These are phyloP conservation scores for Strigamia crassipes DNA, from an alignment of 2,888 invertebrate species.

Conservation along the genomic window DNA sequence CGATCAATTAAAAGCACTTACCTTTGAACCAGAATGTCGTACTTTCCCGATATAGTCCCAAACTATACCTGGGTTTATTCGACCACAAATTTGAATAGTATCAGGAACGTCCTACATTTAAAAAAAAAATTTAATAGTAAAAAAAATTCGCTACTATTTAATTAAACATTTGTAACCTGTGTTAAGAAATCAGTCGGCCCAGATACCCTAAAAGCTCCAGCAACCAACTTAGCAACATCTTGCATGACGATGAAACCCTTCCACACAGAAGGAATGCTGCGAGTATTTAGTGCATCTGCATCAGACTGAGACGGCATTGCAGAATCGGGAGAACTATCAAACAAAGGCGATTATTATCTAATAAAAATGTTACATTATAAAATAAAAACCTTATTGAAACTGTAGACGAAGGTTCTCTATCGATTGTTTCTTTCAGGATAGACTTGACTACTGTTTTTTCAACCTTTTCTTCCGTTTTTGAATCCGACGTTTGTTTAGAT, in stretches of 20 bases:
- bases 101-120: slow-evolving; percentile 70
- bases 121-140: background rate
- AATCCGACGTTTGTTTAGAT: background rate
- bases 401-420: slow-evolving; percentile 80
- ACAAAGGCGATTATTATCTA: background rate
- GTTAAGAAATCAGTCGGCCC: slow-evolving; percentile 49
- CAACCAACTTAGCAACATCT: slow-evolving; percentile 85
- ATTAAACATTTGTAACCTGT: slow-evolving; percentile 36
- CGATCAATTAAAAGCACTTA: background rate
- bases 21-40: slow-evolving; percentile 81
- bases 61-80: slow-evolving; percentile 84
- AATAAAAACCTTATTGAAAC: slow-evolving; percentile 66
- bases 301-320: slow-evolving; percentile 54
- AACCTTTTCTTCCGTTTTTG: slow-evolving; percentile 50
- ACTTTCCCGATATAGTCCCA: slow-evolving; percentile 94
- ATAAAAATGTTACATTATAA: background rate
- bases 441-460: slow-evolving; percentile 39
- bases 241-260: slow-evolving; percentile 86
- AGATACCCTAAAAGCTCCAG: slow-evolving; percentile 75
- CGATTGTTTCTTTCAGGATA: slow-evolving; percentile 55
- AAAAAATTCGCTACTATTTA: background rate
- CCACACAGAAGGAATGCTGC: slow-evolving; percentile 67
- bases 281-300: slow-evolving; percentile 38
- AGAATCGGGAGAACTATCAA: slow-evolving; percentile 57
- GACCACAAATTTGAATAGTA: slow-evolving; percentile 79